Conservation (phyloP, 2,797 vertebrate species). For the Chromis chromis region DNA sequence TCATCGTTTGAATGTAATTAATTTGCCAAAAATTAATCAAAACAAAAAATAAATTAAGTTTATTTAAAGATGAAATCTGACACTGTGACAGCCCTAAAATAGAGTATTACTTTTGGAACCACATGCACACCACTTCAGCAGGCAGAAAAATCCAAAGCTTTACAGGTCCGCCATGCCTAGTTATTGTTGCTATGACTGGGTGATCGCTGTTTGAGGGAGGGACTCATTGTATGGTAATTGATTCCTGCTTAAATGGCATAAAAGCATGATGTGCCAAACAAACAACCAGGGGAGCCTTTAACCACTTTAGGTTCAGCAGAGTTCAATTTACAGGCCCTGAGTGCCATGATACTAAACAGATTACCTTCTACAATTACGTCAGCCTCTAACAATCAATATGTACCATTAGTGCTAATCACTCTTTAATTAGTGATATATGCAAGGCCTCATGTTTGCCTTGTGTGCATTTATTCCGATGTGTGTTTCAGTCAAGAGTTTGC, state of each 20-base stretch:
- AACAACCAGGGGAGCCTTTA: conserved; percentile 56
- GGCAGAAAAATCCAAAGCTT: background rate
- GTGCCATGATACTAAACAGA: conserved; percentile 72
- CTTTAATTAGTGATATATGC: conserved; percentile 76
- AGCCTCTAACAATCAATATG: conserved; percentile 74
- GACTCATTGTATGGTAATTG: conserved; percentile 38
- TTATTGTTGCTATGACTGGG: conserved; percentile 2
- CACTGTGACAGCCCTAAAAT: too few species aligned
- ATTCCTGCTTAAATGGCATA: conserved; percentile 61
- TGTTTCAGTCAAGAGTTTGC: conserved; percentile 16
- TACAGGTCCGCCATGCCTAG: background rate
- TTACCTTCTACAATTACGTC: conserved; percentile 78
- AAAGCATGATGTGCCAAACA: conserved; percentile 56
- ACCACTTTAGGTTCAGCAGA: conserved; percentile 63
- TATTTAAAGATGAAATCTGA: too few species aligned
- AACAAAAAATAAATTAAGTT: too few species aligned
- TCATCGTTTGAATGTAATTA: too few species aligned
- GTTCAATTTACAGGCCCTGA: conserved; percentile 71
- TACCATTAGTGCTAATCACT: conserved; percentile 80
- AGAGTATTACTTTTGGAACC: background rate
- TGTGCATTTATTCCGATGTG: conserved; percentile 10
- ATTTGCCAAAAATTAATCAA: too few species aligned
- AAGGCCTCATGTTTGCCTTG: conserved; percentile 34
- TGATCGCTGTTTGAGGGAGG: background rate
- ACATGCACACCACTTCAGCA: too few species aligned